phyloP scores from a whole-genome alignment of 1,140 invertebrate genomes.

The Platorchestia sp. region DNA sequence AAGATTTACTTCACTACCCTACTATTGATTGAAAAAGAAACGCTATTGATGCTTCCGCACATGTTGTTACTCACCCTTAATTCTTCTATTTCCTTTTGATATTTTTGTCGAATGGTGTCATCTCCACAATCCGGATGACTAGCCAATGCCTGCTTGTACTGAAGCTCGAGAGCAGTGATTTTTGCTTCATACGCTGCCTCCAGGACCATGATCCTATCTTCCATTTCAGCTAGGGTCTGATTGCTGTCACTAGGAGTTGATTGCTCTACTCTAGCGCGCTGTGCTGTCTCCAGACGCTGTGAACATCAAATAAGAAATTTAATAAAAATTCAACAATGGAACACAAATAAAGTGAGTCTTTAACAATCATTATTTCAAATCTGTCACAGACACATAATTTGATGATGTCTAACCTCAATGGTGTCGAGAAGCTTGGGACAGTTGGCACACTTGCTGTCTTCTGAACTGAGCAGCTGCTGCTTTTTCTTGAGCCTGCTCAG shows the following conservation, averaged over 20 bases:
- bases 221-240: slow-evolving; percentile 71
- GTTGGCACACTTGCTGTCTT: slow-evolving; percentile 60
- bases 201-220: slow-evolving; percentile 79
- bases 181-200: slow-evolving; percentile 78
- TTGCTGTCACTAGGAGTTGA: slow-evolving; percentile 47
- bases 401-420: slow-evolving; percentile 59
- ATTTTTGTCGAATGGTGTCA: slow-evolving; percentile 81
- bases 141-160: slow-evolving; percentile 65
- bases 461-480: background rate
- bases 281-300: slow-evolving; percentile 15
- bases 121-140: slow-evolving; percentile 73
- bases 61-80: slow-evolving; percentile 77
- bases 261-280: background rate
- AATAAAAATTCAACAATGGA: background rate
- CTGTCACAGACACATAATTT: background rate
- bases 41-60: background rate
- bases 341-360: background rate
- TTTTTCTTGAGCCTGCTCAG: slow-evolving; percentile 71
- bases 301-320: background rate
- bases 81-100: slow-evolving; percentile 89
- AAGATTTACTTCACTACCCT: background rate
- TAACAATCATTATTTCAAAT: background rate
- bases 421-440: slow-evolving; percentile 61
- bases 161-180: slow-evolving; percentile 61
- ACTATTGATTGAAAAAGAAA: background rate